Percentiles rank a stretch among this genome's conserved stretches.
These are phyloP conservation scores for Harpagus bidentatus DNA, from an alignment of 2,113 vertebrate genomes.

Conservation along the genomic window DNA sequence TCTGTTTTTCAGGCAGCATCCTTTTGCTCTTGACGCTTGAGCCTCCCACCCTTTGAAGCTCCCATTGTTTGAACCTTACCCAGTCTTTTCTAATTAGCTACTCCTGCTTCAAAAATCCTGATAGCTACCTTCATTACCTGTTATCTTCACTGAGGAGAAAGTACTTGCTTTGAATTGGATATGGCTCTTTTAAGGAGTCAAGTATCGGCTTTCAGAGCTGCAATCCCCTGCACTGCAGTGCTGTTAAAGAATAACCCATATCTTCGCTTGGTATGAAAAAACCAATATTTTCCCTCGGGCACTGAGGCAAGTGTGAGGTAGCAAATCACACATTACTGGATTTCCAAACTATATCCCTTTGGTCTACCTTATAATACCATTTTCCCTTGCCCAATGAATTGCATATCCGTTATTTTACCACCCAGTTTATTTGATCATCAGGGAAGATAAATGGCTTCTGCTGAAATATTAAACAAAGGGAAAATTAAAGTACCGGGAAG, in stretches of 20 bases:
- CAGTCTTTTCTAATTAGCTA: neutral
- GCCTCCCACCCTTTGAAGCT: neutral
- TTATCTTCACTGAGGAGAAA: neutral
- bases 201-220: neutral
- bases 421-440: slow-evolving; percentile 62
- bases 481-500: slow-evolving; percentile 33
- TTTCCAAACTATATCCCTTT: slow-evolving; percentile 9
- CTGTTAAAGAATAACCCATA: neutral
- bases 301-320: neutral
- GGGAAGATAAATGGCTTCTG: slow-evolving; percentile 69
- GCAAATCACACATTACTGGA: slow-evolving; percentile 1
- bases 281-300: neutral
- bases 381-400: neutral
- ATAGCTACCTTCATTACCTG: neutral
- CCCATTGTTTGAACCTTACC: neutral
- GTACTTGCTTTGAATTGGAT: neutral
- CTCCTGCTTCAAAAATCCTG: neutral
- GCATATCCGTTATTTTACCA: slow-evolving; percentile 52
- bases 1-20: neutral
- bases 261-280: slow-evolving; percentile 13
- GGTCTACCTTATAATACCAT: neutral
- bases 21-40: neutral
- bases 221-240: neutral
- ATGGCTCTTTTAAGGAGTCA: neutral
- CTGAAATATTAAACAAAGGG: slow-evolving; percentile 73